Percentiles rank a stretch among this genome's conserved stretches.
Evolutionary conservation across 2,888 invertebrate species (phyloP).

Genomic region (Drosophila melanocephala): DNA sequence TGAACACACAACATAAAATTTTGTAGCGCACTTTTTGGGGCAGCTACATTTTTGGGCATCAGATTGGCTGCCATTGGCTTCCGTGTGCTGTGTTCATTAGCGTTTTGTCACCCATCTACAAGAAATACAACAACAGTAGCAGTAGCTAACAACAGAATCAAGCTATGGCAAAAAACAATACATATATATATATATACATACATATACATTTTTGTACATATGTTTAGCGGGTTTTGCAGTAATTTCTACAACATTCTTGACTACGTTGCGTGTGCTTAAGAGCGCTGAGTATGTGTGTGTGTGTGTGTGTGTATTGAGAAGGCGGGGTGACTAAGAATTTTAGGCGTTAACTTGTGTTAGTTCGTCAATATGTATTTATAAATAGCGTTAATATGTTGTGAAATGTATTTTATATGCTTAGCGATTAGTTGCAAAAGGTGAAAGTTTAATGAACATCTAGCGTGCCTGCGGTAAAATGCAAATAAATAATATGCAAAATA

Average conservation of each 20-base stretch:
- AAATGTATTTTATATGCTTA: constrained; percentile 24
- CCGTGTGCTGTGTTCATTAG: constrained; percentile 71
- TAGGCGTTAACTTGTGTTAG: constrained; percentile 29
- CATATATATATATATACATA: background rate
- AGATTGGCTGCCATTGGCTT: constrained; percentile 38
- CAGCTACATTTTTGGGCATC: constrained; percentile 22
- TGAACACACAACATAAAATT: constrained; percentile 45
- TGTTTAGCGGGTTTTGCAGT: constrained; percentile 43
- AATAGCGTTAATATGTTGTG: constrained; percentile 31
- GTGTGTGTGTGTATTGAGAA: background rate
- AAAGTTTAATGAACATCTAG: constrained; percentile 76
- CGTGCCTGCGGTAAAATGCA: constrained; percentile 47
- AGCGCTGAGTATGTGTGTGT: background rate
- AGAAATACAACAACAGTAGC: constrained; percentile 12
- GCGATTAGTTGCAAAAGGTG: constrained; percentile 54
- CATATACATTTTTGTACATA: background rate
- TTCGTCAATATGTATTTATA: constrained; percentile 35
- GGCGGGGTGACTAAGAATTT: background rate
- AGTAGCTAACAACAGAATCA: constrained; percentile 16
- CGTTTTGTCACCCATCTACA: constrained; percentile 64
- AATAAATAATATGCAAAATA: constrained; percentile 28
- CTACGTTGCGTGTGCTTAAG: constrained; percentile 57
- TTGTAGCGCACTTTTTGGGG: constrained; percentile 47
- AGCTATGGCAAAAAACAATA: constrained; percentile 16
- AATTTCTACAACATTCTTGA: constrained; percentile 49